Percentiles rank a stretch among this genome's conserved stretches.
These are phyloP conservation scores for Pachliopta kotzebuea DNA, from an alignment of 2,888 invertebrate genomes.

Conservation along the genomic window DNA sequence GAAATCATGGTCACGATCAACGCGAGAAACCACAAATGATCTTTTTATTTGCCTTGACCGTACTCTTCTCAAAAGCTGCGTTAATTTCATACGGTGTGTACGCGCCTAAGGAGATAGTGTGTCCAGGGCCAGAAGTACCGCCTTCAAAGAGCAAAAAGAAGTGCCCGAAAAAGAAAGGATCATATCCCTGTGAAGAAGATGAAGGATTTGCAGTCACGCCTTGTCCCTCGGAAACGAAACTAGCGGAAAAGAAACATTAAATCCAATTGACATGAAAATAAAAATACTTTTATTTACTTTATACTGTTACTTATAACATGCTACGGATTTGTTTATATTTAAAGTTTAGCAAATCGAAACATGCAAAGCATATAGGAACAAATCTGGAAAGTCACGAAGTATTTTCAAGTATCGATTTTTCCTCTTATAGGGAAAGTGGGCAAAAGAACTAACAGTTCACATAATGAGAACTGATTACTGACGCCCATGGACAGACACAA, in stretches of 20 bases:
- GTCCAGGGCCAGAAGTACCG: background rate
- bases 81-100: slow-evolving; percentile 42
- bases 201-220: background rate
- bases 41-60: slow-evolving; percentile 32
- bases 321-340: no score
- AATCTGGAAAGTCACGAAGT: no score
- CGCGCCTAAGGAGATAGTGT: slow-evolving; percentile 24
- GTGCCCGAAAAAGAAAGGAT: slow-evolving; percentile 5
- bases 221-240: background rate
- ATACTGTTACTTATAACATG: no score
- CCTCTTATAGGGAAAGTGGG: no score
- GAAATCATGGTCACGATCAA: slow-evolving; percentile 30
- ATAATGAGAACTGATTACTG: no score
- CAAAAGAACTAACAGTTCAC: no score
- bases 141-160: background rate
- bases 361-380: no score
- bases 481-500: no score
- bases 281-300: background rate
- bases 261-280: background rate
- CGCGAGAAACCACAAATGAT: slow-evolving; percentile 34
- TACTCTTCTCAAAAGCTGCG: slow-evolving; percentile 30
- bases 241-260: background rate
- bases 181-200: background rate
- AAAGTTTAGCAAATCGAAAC: no score
- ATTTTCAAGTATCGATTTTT: no score